Percentiles rank a stretch among this genome's conserved stretches.
phyloP scores from a whole-genome alignment of 2,797 vertebrate species.

The Falco naumanni region DNA sequence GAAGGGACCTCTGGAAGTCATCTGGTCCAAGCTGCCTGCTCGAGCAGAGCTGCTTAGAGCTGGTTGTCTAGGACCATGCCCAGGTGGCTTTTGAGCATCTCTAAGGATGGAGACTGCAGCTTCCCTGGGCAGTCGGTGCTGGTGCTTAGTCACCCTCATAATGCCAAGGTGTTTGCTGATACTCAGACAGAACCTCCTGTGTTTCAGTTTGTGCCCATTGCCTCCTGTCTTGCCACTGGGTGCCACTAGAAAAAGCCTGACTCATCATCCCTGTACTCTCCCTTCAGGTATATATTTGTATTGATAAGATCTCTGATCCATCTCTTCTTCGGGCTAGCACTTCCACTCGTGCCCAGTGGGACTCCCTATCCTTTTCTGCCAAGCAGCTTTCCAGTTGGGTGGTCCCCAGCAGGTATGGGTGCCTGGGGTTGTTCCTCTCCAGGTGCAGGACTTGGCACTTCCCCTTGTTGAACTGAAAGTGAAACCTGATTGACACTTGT shows the following conservation, averaged over 20 bases:
- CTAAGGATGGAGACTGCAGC: accelerated
- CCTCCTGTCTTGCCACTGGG: background rate
- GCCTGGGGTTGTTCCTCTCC: background rate
- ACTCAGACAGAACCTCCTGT: background rate
- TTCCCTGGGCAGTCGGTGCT: background rate
- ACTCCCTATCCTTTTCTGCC: background rate
- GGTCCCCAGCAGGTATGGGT: background rate
- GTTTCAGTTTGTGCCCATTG: background rate
- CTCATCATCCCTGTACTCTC: accelerated
- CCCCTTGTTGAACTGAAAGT: background rate
- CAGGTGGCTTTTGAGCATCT: background rate
- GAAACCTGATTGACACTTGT: background rate
- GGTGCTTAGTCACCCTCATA: background rate
- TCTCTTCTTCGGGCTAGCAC: background rate
- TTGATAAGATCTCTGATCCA: accelerated
- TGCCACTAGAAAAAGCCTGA: background rate
- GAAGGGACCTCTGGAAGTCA: background rate
- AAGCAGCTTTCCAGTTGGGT: background rate
- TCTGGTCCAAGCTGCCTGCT: background rate
- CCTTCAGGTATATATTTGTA: background rate
- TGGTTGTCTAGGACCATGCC: background rate
- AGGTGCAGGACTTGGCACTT: background rate
- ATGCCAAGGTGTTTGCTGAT: background rate
- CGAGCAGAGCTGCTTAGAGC: background rate
- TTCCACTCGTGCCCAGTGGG: background rate